Base-by-base conservation (phyloP, 2,888 invertebrate species). In the Diarsia brunnea region DNA sequence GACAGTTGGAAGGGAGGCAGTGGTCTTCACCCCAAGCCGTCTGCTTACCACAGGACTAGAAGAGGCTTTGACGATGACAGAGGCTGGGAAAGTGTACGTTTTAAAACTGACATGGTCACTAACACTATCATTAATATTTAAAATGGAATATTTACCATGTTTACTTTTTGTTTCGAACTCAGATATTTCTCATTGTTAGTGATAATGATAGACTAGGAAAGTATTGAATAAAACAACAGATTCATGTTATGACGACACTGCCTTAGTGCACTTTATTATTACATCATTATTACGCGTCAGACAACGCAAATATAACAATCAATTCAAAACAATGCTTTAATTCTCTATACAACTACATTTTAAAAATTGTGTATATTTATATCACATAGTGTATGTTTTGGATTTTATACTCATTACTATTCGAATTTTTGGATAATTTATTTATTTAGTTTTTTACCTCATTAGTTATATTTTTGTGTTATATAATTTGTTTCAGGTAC, bases 291-390 rank as follows among this genome's bases (percentile, higher is more conserved):
- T 88, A 89, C 88, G 90, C 89, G 90, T 90, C 89, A 89, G 87
- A 89, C 90, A 92, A 93, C 91, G 92, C 90, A 90, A 89, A 88
- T 93, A 93, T 94, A 95, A 94, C 94, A 95, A 94, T 93, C 90
- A 92, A 89, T 91, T 93, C 74, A 93, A 95, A 94, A 94, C 93
- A 92, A 93, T 92, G 88, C 73, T 73, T 91, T 90, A 86, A 89
- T 91, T 88, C 60, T 88, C 92, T 94, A 94, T 91, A 87, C 81
- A 91, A 87, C 95, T 96, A 96, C 94, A 87, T 90, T 92, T 94
- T 91, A 95, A 93, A 95, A 95, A 95, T 93, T 95, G 95, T 96
- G 95, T 96, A 95, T 95, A 95, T 91, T 88, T 90, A 90, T 96
- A 96, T 96, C 95, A 96, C 95, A 96, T 95, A 92, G 91, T 92